phyloP scores from a whole-genome alignment of 1,140 invertebrate species.

The Ladona fulva region DNA sequence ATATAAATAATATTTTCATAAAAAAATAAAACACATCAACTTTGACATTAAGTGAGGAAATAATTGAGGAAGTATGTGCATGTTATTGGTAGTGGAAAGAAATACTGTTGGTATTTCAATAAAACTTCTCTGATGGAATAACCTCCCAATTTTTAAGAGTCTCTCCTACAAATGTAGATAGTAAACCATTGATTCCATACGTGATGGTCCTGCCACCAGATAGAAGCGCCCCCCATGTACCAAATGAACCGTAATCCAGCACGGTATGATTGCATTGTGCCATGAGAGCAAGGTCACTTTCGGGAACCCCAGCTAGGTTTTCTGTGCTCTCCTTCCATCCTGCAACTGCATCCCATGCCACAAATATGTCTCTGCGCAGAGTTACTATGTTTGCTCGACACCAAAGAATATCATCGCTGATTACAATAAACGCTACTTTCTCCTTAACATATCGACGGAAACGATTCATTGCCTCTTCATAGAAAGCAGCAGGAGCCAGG shows the following conservation, averaged over 20 bases:
- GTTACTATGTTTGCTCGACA: slow-evolving; percentile 24
- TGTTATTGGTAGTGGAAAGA: too few relatives aligned
- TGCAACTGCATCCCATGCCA: slow-evolving; percentile 16
- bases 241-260: slow-evolving; percentile 36
- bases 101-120: too few relatives aligned
- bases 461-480: slow-evolving; percentile 23
- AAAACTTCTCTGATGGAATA: too few relatives aligned
- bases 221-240: slow-evolving; percentile 37
- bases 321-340: slow-evolving; percentile 1
- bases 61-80: too few relatives aligned
- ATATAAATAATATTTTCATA: too few relatives aligned
- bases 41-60: too few relatives aligned
- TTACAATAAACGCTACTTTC: slow-evolving; percentile 25
- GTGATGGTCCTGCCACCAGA: slow-evolving; percentile 26
- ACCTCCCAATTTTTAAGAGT: too few relatives aligned
- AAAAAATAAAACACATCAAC: too few relatives aligned
- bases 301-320: slow-evolving; percentile 17
- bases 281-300: slow-evolving; percentile 34
- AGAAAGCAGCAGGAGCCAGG: slow-evolving; percentile 22
- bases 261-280: slow-evolving; percentile 33
- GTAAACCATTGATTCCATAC: not conserved
- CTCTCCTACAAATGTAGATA: not conserved
- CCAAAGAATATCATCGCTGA: slow-evolving; percentile 29
- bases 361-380: slow-evolving; percentile 19
- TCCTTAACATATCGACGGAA: slow-evolving; percentile 14